phyloP scores from a whole-genome alignment of 2,797 vertebrate genomes.

The Protonibea diacanthus region DNA sequence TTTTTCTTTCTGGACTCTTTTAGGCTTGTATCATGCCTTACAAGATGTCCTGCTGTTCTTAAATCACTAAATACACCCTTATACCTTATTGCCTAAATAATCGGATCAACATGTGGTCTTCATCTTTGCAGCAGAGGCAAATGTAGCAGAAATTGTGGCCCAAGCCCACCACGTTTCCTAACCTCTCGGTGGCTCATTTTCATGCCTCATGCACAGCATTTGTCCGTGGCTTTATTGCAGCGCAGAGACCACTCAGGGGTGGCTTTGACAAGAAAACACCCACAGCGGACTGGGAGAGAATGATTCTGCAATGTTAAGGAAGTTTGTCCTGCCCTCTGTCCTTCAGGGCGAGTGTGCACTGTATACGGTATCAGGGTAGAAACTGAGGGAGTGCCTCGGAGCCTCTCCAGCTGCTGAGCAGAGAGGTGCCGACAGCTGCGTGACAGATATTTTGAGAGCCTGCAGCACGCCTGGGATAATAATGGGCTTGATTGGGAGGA shows the following conservation, averaged over 20 bases:
- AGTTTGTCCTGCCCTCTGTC: conserved; percentile 17
- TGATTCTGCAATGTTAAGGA: conserved; percentile 8
- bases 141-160: conserved; percentile 11
- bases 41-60: conserved; percentile 12
- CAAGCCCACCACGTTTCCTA: background rate
- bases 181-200: conserved; percentile 47
- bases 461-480: conserved; percentile 75
- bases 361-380: conserved; percentile 36
- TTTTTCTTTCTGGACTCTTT: conserved; percentile 2
- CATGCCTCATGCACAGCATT: conserved; percentile 48
- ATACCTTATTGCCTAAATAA: conserved; percentile 5
- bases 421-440: conserved; percentile 82
- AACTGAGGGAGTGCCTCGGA: conserved; percentile 57
- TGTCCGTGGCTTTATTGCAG: conserved; percentile 59
- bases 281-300: conserved; percentile 9
- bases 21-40: background rate
- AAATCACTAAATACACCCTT: conserved; percentile 3
- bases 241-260: conserved; percentile 37
- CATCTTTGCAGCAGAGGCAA: conserved; percentile 15
- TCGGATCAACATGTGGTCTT: background rate
- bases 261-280: conserved; percentile 44
- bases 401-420: conserved; percentile 77
- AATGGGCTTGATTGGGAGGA: conserved; percentile 78
- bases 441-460: conserved; percentile 80
- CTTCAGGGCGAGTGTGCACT: conserved; percentile 33